Conservation (phyloP, 2,113 vertebrate species). For the Fregetta grallaria region DNA sequence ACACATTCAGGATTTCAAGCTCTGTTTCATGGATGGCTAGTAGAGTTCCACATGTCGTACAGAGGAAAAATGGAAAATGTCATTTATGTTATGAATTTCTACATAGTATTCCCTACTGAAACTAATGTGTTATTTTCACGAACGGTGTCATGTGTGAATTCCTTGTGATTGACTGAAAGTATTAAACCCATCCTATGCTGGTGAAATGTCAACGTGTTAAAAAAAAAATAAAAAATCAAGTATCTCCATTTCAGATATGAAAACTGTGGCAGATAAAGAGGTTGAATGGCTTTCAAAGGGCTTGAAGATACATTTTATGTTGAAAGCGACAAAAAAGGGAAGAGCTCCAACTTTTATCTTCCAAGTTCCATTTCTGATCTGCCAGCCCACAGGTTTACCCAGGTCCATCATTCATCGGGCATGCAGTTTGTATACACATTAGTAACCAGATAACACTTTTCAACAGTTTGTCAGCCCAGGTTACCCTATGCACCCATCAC, state of each 20-base stretch:
- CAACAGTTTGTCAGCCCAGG: neutral
- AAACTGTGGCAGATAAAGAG: neutral
- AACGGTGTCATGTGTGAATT: neutral
- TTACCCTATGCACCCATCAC: neutral
- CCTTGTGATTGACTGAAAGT: neutral
- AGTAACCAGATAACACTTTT: too few species aligned
- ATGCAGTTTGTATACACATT: fast-evolving
- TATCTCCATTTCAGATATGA: neutral
- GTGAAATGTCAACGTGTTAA: neutral
- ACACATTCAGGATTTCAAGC: neutral
- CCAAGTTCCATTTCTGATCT: fast-evolving
- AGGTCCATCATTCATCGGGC: neutral
- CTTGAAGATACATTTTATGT: neutral
- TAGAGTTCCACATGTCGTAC: neutral
- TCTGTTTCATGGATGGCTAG: neutral
- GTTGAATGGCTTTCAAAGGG: neutral
- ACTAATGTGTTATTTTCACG: neutral
- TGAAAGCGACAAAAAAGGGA: neutral
- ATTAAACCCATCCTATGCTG: neutral
- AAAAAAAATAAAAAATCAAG: too few species aligned
- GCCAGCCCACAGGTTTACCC: neutral
- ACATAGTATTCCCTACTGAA: neutral
- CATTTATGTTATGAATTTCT: neutral
- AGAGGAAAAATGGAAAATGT: neutral
- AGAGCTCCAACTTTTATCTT: neutral